Conservation (phyloP, 2,888 invertebrate species). For the Philereme vetulata region DNA sequence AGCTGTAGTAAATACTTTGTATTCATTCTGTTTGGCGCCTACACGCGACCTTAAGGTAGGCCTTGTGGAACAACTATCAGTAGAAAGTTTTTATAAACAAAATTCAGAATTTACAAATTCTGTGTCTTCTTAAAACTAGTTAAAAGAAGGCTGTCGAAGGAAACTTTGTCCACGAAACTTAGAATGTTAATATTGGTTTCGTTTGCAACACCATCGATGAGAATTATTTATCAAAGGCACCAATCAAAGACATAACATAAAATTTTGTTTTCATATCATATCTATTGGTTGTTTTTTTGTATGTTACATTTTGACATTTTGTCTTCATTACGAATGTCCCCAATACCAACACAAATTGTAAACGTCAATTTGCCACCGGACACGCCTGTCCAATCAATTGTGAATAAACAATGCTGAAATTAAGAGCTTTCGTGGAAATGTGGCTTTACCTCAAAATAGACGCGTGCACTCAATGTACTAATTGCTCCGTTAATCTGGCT, state of each 20-base stretch:
- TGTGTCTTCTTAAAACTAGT: too few relatives aligned
- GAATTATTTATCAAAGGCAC: not conserved
- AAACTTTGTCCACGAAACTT: not conserved
- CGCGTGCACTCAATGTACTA: slow-evolving; percentile 7
- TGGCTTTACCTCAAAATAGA: slow-evolving; percentile 21
- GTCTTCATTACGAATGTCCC: slow-evolving; percentile 34
- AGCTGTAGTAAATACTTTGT: slow-evolving; percentile 17
- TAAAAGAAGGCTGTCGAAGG: too few relatives aligned
- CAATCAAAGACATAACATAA: not conserved
- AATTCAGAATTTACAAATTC: not conserved
- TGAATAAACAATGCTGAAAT: slow-evolving; percentile 47
- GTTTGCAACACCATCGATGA: not conserved
- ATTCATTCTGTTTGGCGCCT: slow-evolving; percentile 26
- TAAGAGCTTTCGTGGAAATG: slow-evolving; percentile 29
- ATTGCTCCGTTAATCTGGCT: slow-evolving; percentile 15
- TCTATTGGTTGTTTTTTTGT: too few relatives aligned
- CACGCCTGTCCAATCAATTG: slow-evolving; percentile 52
- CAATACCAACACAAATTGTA: slow-evolving; percentile 43
- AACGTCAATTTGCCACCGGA: slow-evolving; percentile 46
- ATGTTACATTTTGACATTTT: not conserved
- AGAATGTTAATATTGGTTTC: not conserved
- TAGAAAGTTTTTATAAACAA: slow-evolving; percentile 17
- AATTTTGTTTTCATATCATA: too few relatives aligned
- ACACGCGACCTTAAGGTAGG: slow-evolving; percentile 29
- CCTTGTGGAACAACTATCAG: slow-evolving; percentile 26